These are phyloP conservation scores for Rhea americana DNA, from an alignment of 2,113 vertebrate species.

Conservation along the genomic window DNA sequence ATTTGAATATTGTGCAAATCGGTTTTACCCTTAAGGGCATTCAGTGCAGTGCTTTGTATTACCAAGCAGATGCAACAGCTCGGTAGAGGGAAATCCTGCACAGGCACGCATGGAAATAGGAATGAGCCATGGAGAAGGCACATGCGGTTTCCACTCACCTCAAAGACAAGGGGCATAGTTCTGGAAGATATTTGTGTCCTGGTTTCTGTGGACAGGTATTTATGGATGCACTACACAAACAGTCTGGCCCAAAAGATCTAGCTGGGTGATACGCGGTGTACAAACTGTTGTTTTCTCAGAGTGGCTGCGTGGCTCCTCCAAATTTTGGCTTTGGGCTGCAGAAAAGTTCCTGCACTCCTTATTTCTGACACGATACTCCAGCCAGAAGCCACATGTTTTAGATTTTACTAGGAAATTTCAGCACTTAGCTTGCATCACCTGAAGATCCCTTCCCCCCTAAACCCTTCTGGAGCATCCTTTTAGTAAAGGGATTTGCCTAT, in stretches of 20 bases:
- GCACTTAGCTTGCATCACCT: neutral
- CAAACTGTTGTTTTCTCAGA: neutral
- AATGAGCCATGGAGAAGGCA: rapidly evolving
- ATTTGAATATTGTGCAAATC: neutral
- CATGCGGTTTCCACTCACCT: rapidly evolving
- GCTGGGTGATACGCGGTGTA: rapidly evolving
- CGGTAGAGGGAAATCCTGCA: neutral
- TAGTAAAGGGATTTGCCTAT: neutral
- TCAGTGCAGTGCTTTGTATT: neutral
- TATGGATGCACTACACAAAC: neutral
- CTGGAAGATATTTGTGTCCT: neutral
- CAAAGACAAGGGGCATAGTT: neutral
- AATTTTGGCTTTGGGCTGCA: neutral
- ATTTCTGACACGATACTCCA: neutral
- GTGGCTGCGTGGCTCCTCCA: neutral
- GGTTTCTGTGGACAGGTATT: neutral
- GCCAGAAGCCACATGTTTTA: neutral
- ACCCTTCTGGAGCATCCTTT: neutral
- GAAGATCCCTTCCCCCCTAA: neutral
- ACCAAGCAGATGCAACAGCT: neutral
- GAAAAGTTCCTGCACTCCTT: neutral
- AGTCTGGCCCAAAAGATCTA: neutral
- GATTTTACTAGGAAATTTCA: neutral
- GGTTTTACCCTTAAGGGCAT: neutral
- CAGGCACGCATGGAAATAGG: neutral